Base-by-base conservation (phyloP, 1,140 invertebrate genomes). In the Harpegnathos saltator region DNA sequence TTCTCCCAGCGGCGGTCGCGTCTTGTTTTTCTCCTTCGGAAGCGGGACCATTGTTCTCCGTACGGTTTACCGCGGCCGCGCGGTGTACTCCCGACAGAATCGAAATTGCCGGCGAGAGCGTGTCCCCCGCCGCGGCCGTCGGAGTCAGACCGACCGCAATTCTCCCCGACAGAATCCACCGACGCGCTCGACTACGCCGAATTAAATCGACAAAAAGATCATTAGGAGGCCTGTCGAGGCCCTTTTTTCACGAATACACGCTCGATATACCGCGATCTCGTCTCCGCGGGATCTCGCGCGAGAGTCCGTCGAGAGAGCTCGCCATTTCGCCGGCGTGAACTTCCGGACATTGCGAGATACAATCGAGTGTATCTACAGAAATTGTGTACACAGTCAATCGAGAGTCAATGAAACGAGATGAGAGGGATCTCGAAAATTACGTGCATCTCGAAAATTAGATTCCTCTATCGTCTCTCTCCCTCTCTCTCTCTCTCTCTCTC, bases 1-100 rank as follows among this genome's bases (percentile, higher is more conserved):
- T n/a, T n/a, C n/a, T n/a, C 33, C 1, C 22, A 7, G 22, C 68
- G 65, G 33, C 22, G 50, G 2, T 22, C 63, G 24, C 75, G 33
- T 71, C 33, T 80, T 71, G 65, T 71, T 80, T 78, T 80, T 80
- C 75, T 69, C 54, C 65, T 80, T 59, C 33, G 54, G 65, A 65
- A 63, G n/a, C 38, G 59, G 24, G n/a, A 78, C 62, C 52, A 80
- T 80, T 80, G 75, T 80, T 80, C 65, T 80, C 33, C 22, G 19
- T 54, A 52, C 65, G 75, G 56, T n/a, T 56, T 71, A 69, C 33
- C 52, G 29, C 65, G 75, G 54, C n/a, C n/a, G 54, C 50, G 50
- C 50, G 29, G 33, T 80, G 38, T 69, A 80, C 22, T 80, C 65
- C 33, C 38, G 29, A 68, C 71, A 71, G 65, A n/a, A 69, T 80